Conservation (phyloP, 2,113 vertebrate species). For the Geothlypis trichas region DNA sequence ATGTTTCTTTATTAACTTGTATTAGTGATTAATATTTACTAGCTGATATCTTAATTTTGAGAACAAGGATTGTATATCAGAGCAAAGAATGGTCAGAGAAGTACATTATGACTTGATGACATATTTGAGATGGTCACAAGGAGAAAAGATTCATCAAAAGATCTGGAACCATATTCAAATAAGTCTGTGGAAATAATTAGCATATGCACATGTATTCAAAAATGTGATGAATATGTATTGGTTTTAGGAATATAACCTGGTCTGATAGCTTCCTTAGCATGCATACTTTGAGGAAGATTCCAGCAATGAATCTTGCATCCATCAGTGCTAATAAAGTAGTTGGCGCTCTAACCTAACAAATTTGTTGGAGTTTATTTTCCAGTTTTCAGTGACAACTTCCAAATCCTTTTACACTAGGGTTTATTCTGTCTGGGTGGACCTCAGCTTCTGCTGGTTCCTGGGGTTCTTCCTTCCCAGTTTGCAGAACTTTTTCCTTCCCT, state of each 20-base stretch:
- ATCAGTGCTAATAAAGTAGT: not conserved
- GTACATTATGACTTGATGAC: not conserved
- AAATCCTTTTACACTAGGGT: not conserved
- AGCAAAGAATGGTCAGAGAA: not conserved
- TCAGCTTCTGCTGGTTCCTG: not conserved
- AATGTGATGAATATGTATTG: not conserved
- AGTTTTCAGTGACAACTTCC: rapidly evolving
- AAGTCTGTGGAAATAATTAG: not conserved
- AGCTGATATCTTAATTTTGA: not conserved
- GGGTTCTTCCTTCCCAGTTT: rapidly evolving
- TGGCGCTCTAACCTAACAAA: not conserved
- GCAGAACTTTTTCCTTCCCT: not conserved
- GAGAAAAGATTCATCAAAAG: not conserved
- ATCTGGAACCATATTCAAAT: not conserved
- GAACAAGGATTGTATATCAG: not conserved
- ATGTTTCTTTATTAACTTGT: not conserved
- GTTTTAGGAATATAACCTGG: not conserved
- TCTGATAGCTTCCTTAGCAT: not conserved
- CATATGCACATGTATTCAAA: not conserved
- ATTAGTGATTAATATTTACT: not conserved
- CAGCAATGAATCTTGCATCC: not conserved
- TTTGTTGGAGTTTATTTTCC: not conserved
- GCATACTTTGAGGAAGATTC: not conserved
- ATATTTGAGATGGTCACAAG: not conserved
- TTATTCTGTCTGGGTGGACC: not conserved